Base-by-base conservation (phyloP, 2,113 vertebrate species). In the Erythrocercus mccallii region DNA sequence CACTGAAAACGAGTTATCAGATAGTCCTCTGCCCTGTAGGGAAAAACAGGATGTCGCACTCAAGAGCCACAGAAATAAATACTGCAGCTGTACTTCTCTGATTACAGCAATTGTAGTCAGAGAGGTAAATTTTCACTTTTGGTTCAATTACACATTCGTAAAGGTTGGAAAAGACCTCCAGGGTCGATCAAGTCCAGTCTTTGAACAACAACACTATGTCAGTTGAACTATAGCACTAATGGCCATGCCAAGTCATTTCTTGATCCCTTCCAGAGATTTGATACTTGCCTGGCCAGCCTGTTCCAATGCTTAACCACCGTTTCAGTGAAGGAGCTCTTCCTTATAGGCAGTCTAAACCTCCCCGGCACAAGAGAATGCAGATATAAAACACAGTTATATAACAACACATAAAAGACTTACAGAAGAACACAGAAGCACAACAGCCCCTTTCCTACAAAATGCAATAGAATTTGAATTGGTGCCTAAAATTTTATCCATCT, bases 121-220 rank as follows among this genome's bases (percentile, higher is more conserved):
- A 66, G 4, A 74, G 20, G 31, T 17, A 66, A 31, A 9, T 50
- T 76, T 57, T 58, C 31, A 37, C 4, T 76, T 42, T 58, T 50
- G 25, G 4, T 42, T 66, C 35, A 76, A 5, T 42, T 40, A 42
- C 21, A 31, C 16, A 50, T 35, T 50, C 25, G 25, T 31, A 42
- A 57, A 31, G 2, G 31, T 25, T 66, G 37, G 31, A 42, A 66
- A 35, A 58, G 15, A 42, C 31, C 24, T 31, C 25, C 9, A 35
- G 13, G 12, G 14, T 35, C 2, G 22, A 17, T 28, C 3, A 0
- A 57, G 42, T 11, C 25, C 6, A 42, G 2, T 25, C 16, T 17
- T 24, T 50, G 35, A 57, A 35, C 30, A 56, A 5, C 44, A 42
- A 10, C 30, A 40, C 25, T 42, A 7, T 11, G 24, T 20, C 35